These are phyloP conservation scores for Lamellibrachia luymesi DNA, from an alignment of 1,140 invertebrate genomes.

Conservation along the genomic window DNA sequence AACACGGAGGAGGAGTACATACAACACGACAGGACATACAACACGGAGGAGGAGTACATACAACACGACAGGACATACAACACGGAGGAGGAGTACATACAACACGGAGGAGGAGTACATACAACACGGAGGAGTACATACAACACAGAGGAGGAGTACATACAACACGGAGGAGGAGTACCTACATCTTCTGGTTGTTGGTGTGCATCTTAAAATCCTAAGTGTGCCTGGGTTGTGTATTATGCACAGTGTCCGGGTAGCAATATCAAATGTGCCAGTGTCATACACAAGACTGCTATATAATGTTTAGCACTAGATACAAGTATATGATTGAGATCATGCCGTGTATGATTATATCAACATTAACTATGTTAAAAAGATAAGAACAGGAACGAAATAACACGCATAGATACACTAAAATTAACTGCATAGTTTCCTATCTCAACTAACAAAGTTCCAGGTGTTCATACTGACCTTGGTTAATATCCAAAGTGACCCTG, in stretches of 20 bases:
- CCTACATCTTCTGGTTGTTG: background rate
- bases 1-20: background rate
- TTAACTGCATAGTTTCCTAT: constrained; percentile 5
- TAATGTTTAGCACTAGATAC: background rate
- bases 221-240: background rate
- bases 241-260: background rate
- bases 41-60: too few relatives aligned
- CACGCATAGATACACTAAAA: background rate
- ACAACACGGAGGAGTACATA: too few relatives aligned
- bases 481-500: background rate
- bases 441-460: background rate
- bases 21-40: too few relatives aligned
- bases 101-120: background rate
- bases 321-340: background rate
- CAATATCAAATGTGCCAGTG: background rate
- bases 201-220: background rate
- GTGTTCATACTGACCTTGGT: background rate
- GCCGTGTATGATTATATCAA: background rate
- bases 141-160: too few relatives aligned
- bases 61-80: too few relatives aligned
- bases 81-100: too few relatives aligned
- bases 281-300: background rate
- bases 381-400: background rate
- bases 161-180: too few relatives aligned
- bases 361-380: background rate